Evolutionary conservation across 1,140 invertebrate species (phyloP).

Genomic region (Centruroides vittatus): DNA sequence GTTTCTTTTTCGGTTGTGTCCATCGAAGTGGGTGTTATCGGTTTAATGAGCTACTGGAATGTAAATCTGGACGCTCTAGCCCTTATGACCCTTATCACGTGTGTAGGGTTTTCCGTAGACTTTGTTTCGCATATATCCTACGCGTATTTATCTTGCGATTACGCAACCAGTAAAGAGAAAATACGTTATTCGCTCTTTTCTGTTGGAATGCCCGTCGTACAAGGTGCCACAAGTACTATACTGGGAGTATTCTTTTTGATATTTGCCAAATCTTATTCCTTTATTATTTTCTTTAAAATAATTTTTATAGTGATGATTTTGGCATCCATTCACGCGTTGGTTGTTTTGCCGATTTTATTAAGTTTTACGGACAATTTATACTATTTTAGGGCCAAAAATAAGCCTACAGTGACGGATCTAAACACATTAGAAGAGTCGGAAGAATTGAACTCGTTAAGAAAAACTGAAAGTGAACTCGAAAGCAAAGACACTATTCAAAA

Average conservation of each 20-base stretch:
- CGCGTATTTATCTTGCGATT: conserved; percentile 75
- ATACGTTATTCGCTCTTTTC: conserved; percentile 75
- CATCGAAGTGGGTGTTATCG: conserved; percentile 85
- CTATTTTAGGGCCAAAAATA: too few species aligned
- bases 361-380: too few species aligned
- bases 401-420: too few species aligned
- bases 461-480: too few species aligned
- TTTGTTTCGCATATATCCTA: conserved; percentile 96
- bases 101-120: conserved; percentile 94
- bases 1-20: conserved; percentile 90
- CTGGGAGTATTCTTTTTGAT: conserved; percentile 74
- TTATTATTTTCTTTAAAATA: conserved; percentile 97
- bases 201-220: conserved; percentile 81
- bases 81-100: conserved; percentile 98
- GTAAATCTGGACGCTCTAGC: conserved; percentile 93
- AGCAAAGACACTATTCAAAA: too few species aligned
- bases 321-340: conserved; percentile 80
- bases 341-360: conserved; percentile 79
- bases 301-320: conserved; percentile 91
- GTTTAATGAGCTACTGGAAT: conserved; percentile 90
- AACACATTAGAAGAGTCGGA: too few species aligned
- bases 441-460: too few species aligned
- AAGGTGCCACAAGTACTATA: conserved; percentile 85
- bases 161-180: conserved; percentile 36
- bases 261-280: conserved; percentile 87